Base-by-base conservation (phyloP, 2,888 invertebrate genomes). In the Caenorhabditis becei region DNA sequence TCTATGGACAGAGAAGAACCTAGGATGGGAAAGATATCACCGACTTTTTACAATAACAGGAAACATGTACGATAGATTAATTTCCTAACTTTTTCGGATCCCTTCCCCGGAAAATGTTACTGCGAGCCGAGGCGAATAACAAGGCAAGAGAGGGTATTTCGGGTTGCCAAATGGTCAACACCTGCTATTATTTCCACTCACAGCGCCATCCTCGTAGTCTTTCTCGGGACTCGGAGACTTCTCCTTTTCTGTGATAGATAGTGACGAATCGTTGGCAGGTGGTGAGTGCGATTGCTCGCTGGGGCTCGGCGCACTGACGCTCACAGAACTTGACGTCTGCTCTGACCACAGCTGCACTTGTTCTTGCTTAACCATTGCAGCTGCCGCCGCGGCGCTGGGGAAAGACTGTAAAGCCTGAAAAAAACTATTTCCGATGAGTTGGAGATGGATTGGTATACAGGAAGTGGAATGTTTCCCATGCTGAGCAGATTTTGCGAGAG, bases 301-400 rank as follows among this genome's bases (percentile, higher is more conserved):
- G 10, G 80, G 80, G 20, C 80, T 80, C 18, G 75, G 80, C 32
- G 75, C 75, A 37, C 80, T 80, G 49, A 75, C 70, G 26, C 75
- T 75, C 7, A 80, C 75, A 4, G 80, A 80, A 53, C 80, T 80
- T 8, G 80, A 77, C 1, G 75, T 80, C 28, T 82, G 84, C 44
- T 84, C 84, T 10, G 84, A 77, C 84, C 84, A 84, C 23, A 84
- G n/a, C 61, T 78, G 67, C 1, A 82, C 70, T 32, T 66, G 58
- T 26, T 80, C 80, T n/a, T 72, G 74, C 47, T 80, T 80, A 18
- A 62, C 67, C 49, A 72, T 28, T 0, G 67, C 61, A 11, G 53
- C 35, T 3, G 63, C 47, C 4, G 67, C 16, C 4, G 63, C 14
- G 18, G 49, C 26, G 0, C 49, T 16, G 8, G 77, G 77, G 20